Percentiles rank a stretch among this genome's conserved stretches.
Evolutionary conservation across 1,140 invertebrate genomes (phyloP).

Genomic region (Bathynomus jamesi): DNA sequence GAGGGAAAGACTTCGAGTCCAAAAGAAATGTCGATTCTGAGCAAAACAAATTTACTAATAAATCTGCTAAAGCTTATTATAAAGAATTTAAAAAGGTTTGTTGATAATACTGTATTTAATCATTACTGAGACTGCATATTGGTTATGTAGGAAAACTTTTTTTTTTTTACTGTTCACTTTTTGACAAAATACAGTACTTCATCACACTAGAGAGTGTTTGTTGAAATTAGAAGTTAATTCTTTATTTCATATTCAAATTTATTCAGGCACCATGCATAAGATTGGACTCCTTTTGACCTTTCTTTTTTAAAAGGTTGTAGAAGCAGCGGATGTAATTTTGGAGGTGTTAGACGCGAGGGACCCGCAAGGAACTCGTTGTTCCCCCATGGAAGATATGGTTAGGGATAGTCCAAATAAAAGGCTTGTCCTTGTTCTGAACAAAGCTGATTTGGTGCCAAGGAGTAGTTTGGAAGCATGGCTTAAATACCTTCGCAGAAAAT

Average conservation of each 20-base stretch:
- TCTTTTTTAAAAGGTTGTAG: conserved; percentile 57
- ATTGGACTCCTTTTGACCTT: neutral
- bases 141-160: neutral
- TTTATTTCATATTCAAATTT: conserved; percentile 4
- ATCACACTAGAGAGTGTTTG: no score
- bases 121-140: no score
- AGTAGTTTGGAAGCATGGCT: conserved; percentile 88
- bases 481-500: conserved; percentile 50
- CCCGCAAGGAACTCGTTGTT: conserved; percentile 78
- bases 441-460: conserved; percentile 90
- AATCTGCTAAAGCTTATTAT: conserved; percentile 47
- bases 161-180: neutral
- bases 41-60: conserved; percentile 9
- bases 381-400: conserved; percentile 80
- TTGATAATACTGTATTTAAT: no score
- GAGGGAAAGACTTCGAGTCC: conserved; percentile 53
- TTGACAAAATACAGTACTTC: no score
- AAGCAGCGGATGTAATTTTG: conserved; percentile 85
- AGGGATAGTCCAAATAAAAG: conserved; percentile 66
- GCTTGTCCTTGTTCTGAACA: conserved; percentile 89
- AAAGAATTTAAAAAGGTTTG: conserved; percentile 51
- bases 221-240: no score
- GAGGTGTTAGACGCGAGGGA: conserved; percentile 92
- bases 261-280: neutral
- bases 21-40: conserved; percentile 36